A percentile compares a stretch with the other conserved stretches of the same genome.
phyloP scores from a whole-genome alignment of 2,888 invertebrate species.

The Tetheella fluctuosa region DNA sequence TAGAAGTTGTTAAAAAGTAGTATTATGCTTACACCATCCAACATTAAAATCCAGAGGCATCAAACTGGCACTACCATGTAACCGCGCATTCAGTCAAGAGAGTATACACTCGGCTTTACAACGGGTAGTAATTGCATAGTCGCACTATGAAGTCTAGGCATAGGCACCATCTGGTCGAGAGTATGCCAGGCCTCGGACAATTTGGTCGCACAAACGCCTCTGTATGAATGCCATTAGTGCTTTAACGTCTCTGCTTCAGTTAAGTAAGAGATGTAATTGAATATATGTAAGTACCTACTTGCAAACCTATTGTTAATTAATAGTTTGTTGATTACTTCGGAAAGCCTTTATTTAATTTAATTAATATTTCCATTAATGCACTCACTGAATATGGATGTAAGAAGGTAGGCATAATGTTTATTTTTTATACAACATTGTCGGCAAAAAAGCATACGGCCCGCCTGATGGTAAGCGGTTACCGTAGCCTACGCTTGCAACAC shows the following conservation, averaged over 20 bases:
- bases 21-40: not conserved
- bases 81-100: constrained; percentile 22
- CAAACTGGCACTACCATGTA: constrained; percentile 12
- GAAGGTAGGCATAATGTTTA: no score
- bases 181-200: not conserved
- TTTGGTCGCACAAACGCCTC: constrained; percentile 8
- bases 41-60: constrained; percentile 17
- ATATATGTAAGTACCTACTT: not conserved
- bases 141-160: constrained; percentile 27
- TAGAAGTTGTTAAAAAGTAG: no score
- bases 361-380: no score
- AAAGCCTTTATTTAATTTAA: no score
- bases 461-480: no score
- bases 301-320: not conserved
- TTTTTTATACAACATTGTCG: no score
- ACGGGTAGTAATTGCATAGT: constrained; percentile 32
- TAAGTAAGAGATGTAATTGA: not conserved
- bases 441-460: no score
- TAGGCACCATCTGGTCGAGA: constrained; percentile 28
- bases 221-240: constrained; percentile 3
- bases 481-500: no score
- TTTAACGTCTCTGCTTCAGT: not conserved
- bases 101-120: constrained; percentile 22
- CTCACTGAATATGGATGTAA: no score
- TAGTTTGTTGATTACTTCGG: no score